These are phyloP conservation scores for Dryomyza anilis DNA, from an alignment of 2,888 invertebrate species.

Conservation along the genomic window DNA sequence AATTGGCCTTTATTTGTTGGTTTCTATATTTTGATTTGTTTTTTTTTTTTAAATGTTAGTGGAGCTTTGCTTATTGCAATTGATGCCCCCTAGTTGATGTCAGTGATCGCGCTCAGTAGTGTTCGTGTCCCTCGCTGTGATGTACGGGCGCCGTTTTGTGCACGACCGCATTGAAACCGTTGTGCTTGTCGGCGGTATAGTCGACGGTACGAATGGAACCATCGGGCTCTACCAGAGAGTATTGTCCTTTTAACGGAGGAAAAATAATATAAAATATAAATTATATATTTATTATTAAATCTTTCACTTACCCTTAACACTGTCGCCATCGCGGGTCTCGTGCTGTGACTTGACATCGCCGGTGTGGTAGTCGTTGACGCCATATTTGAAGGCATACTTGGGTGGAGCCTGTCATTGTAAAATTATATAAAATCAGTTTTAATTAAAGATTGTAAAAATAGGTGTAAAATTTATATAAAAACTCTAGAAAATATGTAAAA, in stretches of 20 bases:
- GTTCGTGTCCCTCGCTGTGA: conserved; percentile 52
- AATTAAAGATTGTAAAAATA: too few relatives aligned
- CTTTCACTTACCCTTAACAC: conserved; percentile 65
- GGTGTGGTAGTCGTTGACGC: conserved; percentile 65
- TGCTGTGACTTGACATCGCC: conserved; percentile 71
- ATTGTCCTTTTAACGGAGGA: conserved; percentile 65
- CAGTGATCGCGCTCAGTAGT: conserved; percentile 40
- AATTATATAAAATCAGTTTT: too few relatives aligned
- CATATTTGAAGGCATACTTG: conserved; percentile 65
- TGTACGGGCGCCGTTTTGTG: conserved; percentile 61
- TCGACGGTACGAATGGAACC: conserved; percentile 72
- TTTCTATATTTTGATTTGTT: too few relatives aligned
- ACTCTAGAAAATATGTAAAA: background rate
- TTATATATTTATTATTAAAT: background rate
- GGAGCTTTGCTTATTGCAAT: conserved; percentile 29
- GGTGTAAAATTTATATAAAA: too few relatives aligned
- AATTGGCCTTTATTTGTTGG: conserved; percentile 30
- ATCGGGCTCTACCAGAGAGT: conserved; percentile 74
- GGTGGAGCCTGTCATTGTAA: conserved; percentile 69
- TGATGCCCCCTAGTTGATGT: too few relatives aligned
- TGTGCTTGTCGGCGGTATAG: conserved; percentile 61
- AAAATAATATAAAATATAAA: too few relatives aligned
- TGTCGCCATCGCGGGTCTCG: conserved; percentile 69
- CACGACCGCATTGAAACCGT: conserved; percentile 61
- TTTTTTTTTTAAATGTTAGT: too few relatives aligned